Conservation (phyloP, 2,797 vertebrate genomes). For the Myotis vivesi region DNA sequence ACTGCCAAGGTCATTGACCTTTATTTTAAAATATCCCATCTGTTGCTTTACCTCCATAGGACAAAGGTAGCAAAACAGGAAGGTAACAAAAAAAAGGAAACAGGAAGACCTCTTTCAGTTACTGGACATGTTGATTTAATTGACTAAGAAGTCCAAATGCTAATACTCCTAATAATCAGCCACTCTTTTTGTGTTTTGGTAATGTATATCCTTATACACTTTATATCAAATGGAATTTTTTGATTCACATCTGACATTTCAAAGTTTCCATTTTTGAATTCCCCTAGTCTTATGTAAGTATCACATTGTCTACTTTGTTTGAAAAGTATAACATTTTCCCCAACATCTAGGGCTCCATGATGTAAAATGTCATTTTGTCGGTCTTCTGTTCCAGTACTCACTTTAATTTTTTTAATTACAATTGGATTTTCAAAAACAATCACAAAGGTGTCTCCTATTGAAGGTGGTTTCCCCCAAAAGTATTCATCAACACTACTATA, state of each 20-base stretch:
- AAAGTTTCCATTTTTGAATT: constrained; percentile 96
- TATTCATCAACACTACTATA: constrained; percentile 97
- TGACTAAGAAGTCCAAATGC: constrained; percentile 94
- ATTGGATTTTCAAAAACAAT: constrained; percentile 93
- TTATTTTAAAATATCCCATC: constrained; percentile 2
- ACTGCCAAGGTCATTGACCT: background rate
- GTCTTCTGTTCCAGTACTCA: constrained; percentile 95
- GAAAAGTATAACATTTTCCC: constrained; percentile 89
- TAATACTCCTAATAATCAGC: constrained; percentile 96
- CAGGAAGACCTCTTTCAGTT: constrained; percentile 54
- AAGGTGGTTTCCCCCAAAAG: constrained; percentile 97
- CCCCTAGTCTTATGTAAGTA: constrained; percentile 92
- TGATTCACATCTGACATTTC: constrained; percentile 93
- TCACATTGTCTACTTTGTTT: constrained; percentile 93
- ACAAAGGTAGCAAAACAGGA: constrained; percentile 77
- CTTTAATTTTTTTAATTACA: constrained; percentile 94
- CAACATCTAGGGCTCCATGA: constrained; percentile 94
- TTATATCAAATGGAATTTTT: constrained; percentile 94
- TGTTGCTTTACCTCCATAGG: constrained; percentile 58
- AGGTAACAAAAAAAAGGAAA: constrained; percentile 72
- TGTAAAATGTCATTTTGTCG: constrained; percentile 95
- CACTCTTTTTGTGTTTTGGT: constrained; percentile 96
- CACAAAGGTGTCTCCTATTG: constrained; percentile 92
- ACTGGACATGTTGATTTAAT: constrained; percentile 83
- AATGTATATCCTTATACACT: constrained; percentile 94